Conservation (phyloP, 2,888 invertebrate genomes). For the Lithophane socia region DNA sequence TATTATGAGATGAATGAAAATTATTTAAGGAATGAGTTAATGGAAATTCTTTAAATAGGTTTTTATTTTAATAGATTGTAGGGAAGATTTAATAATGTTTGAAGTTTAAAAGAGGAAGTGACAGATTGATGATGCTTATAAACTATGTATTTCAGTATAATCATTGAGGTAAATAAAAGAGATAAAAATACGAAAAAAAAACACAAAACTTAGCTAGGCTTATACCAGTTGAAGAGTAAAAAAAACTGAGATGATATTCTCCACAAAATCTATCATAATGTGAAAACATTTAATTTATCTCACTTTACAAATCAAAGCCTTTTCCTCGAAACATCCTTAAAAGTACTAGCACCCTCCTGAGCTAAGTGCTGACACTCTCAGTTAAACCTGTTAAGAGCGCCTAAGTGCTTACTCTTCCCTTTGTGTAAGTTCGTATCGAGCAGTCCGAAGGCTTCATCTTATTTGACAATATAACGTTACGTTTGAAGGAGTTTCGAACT, state of each 20-base stretch:
- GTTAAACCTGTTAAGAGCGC: constrained; percentile 50
- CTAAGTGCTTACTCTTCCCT: constrained; percentile 39
- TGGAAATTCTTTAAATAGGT: not conserved
- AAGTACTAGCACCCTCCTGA: constrained; percentile 22
- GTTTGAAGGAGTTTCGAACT: constrained; percentile 10
- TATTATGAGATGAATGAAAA: not conserved
- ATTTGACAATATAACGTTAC: constrained; percentile 47
- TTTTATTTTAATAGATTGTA: not conserved
- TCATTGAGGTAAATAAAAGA: too few relatives aligned
- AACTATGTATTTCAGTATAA: not conserved
- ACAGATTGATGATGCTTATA: not conserved
- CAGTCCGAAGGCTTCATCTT: constrained; percentile 24
- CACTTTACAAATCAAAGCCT: constrained; percentile 15
- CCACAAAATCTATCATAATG: not conserved
- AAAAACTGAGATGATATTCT: not conserved
- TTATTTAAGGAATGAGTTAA: not conserved
- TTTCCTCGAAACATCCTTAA: constrained; percentile 11
- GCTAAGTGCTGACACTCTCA: constrained; percentile 38
- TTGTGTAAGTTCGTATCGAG: constrained; percentile 54
- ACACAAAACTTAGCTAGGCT: not conserved
- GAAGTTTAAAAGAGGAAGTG: not conserved
- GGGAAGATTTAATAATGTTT: not conserved
- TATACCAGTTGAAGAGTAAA: not conserved
- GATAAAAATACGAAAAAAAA: not conserved
- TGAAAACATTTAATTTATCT: not conserved